Conservation (phyloP, 2,797 vertebrate species). For the Onychomys torridus region DNA sequence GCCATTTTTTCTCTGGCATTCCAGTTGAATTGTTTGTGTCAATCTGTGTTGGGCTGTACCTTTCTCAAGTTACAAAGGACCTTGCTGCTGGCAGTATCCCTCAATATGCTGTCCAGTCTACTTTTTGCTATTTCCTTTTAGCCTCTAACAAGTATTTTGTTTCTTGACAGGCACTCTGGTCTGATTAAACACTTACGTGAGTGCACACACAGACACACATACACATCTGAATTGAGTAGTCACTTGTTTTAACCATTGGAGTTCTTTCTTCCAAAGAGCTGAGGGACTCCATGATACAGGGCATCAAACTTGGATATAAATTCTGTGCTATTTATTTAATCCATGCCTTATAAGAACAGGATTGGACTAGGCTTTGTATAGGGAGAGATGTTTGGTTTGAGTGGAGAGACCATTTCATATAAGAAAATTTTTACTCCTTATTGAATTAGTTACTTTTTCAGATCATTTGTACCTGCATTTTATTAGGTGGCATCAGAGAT, state of each 20-base stretch:
- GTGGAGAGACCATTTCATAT: slow-evolving; percentile 25
- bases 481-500: slow-evolving; percentile 41
- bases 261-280: slow-evolving; percentile 11
- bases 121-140: slow-evolving; percentile 36
- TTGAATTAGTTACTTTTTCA: slow-evolving; percentile 7
- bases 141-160: neutral
- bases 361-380: neutral
- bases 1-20: slow-evolving; percentile 1
- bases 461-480: neutral
- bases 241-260: slow-evolving; percentile 43
- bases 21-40: slow-evolving; percentile 36
- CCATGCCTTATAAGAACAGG: neutral
- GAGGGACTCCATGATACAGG: neutral
- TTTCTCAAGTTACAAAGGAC: slow-evolving; percentile 34
- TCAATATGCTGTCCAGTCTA: neutral
- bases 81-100: slow-evolving; percentile 32
- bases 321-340: slow-evolving; percentile 2
- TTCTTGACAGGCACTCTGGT: neutral
- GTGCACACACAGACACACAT: neutral
- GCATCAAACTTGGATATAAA: slow-evolving; percentile 24
- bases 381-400: neutral
- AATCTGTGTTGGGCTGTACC: neutral
- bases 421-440: slow-evolving; percentile 18
- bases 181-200: neutral
- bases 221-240: neutral